Evolutionary conservation across 2,888 invertebrate species (phyloP).

Genomic region (Harpagoxenus sublaevis): DNA sequence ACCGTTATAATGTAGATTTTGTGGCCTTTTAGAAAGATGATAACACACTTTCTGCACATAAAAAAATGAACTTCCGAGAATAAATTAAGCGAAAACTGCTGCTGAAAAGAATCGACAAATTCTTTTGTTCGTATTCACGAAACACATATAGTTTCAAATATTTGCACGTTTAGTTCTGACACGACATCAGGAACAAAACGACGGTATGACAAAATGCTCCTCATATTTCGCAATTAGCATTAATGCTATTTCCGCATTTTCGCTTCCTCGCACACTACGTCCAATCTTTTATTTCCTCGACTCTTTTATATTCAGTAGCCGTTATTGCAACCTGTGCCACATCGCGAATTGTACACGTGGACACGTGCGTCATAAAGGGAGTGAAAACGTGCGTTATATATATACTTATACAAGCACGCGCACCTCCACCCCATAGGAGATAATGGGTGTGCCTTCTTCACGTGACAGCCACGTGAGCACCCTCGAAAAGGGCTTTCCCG

Average conservation of each 20-base stretch:
- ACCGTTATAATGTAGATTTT: background rate
- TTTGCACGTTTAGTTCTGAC: background rate
- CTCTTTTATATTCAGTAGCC: slow-evolving; percentile 75
- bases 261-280: slow-evolving; percentile 61
- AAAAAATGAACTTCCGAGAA: background rate
- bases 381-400: slow-evolving; percentile 1
- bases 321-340: slow-evolving; percentile 64
- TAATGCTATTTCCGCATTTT: slow-evolving; percentile 71
- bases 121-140: background rate
- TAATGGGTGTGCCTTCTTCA: slow-evolving; percentile 79
- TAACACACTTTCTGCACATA: background rate
- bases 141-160: background rate
- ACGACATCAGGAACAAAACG: slow-evolving; percentile 15
- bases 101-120: background rate
- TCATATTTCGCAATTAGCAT: slow-evolving; percentile 75
- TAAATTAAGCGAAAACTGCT: background rate
- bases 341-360: slow-evolving; percentile 37
- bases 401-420: slow-evolving; percentile 22
- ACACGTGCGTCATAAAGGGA: slow-evolving; percentile 14
- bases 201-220: slow-evolving; percentile 52
- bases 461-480: slow-evolving; percentile 80
- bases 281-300: slow-evolving; percentile 70
- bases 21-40: background rate
- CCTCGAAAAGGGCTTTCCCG: slow-evolving; percentile 78
- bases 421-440: slow-evolving; percentile 67